phyloP scores from a whole-genome alignment of 1,140 invertebrate species.

The Chlorops oryzae region DNA sequence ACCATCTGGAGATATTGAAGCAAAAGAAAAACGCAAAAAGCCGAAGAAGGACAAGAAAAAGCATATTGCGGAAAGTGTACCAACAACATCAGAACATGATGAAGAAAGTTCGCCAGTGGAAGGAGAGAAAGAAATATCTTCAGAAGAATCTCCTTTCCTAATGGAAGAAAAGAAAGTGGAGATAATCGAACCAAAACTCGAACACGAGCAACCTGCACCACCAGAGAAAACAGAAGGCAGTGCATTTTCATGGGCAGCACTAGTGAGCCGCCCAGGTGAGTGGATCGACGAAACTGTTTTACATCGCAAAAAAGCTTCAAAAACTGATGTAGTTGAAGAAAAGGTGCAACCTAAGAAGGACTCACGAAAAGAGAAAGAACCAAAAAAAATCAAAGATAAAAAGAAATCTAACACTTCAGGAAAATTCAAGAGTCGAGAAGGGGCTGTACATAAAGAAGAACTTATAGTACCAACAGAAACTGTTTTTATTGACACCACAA shows the following conservation, averaged over 20 bases:
- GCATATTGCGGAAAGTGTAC: neutral
- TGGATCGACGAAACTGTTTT: constrained; percentile 1
- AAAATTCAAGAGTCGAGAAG: too few relatives aligned
- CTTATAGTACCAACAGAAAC: too few relatives aligned
- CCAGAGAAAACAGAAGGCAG: neutral
- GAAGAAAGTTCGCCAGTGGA: too few relatives aligned
- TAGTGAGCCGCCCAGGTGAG: constrained; percentile 6
- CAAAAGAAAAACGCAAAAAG: constrained; percentile 1
- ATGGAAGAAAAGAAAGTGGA: constrained; percentile 1
- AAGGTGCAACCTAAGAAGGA: too few relatives aligned
- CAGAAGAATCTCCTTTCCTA: neutral
- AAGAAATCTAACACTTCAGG: too few relatives aligned
- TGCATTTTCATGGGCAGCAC: constrained; percentile 5
- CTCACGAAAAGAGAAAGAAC: too few relatives aligned
- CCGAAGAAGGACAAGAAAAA: neutral
- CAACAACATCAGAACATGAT: neutral
- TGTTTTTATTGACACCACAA: too few relatives aligned
- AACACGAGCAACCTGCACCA: neutral
- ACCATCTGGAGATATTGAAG: constrained; percentile 21
- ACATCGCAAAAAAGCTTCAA: too few relatives aligned
- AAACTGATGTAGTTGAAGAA: too few relatives aligned
- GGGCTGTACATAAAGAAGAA: too few relatives aligned
- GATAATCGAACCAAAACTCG: constrained; percentile 10
- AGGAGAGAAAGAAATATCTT: too few relatives aligned
- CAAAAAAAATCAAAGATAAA: too few relatives aligned